These are phyloP conservation scores for Sinhomidia bicolor DNA, from an alignment of 2,888 invertebrate genomes.

Conservation along the genomic window DNA sequence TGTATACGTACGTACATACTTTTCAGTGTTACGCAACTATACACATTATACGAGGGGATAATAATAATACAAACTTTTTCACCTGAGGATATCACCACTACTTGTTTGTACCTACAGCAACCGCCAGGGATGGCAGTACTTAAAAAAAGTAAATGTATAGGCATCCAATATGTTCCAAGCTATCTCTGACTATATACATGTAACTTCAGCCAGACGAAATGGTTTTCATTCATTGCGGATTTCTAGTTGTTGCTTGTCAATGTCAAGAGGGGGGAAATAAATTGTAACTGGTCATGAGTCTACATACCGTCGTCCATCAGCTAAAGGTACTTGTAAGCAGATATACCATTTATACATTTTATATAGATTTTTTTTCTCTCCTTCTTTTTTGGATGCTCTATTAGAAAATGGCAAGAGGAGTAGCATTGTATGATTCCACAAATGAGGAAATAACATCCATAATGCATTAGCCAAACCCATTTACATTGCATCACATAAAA, in stretches of 20 bases:
- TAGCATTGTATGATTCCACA: background rate
- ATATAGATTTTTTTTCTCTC: too few relatives aligned
- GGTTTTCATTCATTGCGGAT: conserved; percentile 27
- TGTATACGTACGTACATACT: too few relatives aligned
- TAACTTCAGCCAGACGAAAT: background rate
- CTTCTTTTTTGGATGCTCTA: too few relatives aligned
- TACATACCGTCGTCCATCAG: too few relatives aligned
- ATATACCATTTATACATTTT: too few relatives aligned
- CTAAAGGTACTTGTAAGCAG: too few relatives aligned
- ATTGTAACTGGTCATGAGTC: conserved; percentile 26
- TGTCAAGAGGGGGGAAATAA: conserved; percentile 38
- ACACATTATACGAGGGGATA: too few relatives aligned
- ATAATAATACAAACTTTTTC: too few relatives aligned
- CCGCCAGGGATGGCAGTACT: background rate
- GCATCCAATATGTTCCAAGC: too few relatives aligned
- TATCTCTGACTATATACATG: too few relatives aligned
- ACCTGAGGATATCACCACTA: conserved; percentile 12
- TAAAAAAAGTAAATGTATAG: background rate
- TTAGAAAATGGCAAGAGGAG: background rate
- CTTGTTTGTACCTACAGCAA: background rate
- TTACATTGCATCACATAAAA: conserved; percentile 41
- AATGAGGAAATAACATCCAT: conserved; percentile 55
- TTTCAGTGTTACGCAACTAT: background rate
- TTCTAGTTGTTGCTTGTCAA: conserved; percentile 34
- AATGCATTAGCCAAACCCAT: conserved; percentile 57